Conservation (phyloP, 1,140 invertebrate genomes). For the Pygmarrhopalites habei region DNA sequence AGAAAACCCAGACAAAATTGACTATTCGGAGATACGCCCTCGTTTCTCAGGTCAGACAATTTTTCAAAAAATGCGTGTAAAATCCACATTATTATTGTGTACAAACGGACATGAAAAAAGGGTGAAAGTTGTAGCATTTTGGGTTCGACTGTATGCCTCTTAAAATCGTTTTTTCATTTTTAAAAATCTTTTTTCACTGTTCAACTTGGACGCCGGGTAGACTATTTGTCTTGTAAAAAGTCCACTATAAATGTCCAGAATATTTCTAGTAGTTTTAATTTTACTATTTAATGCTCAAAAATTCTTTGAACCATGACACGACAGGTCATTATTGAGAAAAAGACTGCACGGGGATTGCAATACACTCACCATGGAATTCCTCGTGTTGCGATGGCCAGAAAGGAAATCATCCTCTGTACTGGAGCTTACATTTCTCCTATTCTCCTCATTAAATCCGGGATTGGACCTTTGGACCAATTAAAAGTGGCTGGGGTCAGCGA, state of each 20-base stretch:
- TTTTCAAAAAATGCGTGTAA: no score
- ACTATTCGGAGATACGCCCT: not conserved
- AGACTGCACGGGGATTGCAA: constrained; percentile 8
- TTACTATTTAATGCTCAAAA: not conserved
- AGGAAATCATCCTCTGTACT: constrained; percentile 17
- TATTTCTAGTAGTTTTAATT: not conserved
- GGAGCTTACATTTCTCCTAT: constrained; percentile 10
- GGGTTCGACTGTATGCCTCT: no score
- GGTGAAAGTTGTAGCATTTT: no score
- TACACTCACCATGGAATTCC: constrained; percentile 7
- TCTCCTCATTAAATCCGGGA: constrained; percentile 10
- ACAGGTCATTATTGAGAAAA: constrained; percentile 1
- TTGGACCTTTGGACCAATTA: constrained; percentile 6
- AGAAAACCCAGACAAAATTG: not conserved
- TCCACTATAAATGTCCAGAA: no score
- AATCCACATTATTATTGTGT: no score
- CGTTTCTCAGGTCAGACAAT: not conserved
- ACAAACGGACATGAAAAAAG: no score
- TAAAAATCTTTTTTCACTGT: no score
- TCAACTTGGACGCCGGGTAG: no score
- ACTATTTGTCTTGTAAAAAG: no score
- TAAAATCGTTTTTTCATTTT: no score
- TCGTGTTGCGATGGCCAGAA: not conserved
- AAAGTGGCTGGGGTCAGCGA: not conserved
- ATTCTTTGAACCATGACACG: not conserved